A percentile compares a stretch with the other conserved stretches of the same genome.
phyloP scores from a whole-genome alignment of 2,797 vertebrate genomes.

The Acestrorhynchus altus region DNA sequence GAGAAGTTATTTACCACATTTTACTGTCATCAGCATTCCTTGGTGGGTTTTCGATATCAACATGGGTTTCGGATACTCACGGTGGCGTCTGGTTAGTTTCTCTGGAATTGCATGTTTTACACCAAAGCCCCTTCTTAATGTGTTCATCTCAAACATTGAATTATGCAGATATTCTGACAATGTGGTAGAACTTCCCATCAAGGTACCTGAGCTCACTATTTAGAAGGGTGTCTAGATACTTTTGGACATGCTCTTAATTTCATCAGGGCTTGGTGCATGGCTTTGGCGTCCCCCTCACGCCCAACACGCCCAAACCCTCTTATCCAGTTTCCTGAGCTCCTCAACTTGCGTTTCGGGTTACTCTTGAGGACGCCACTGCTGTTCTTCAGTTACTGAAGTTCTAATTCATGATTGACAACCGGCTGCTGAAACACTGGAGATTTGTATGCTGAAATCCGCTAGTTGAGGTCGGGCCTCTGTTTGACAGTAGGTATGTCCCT shows the following conservation, averaged over 20 bases:
- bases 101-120: no score
- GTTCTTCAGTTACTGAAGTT: not conserved
- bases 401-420: not conserved
- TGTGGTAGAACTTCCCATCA: no score
- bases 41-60: no score
- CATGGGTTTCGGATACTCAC: no score
- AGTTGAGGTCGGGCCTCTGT: not conserved
- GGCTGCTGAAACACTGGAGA: not conserved
- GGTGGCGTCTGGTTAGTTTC: no score
- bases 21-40: no score
- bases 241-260: not conserved
- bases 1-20: no score
- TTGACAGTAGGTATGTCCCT: not conserved
- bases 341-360: constrained; percentile 41
- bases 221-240: not conserved
- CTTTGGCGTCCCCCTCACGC: not conserved
- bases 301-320: not conserved
- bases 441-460: not conserved
- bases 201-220: not conserved
- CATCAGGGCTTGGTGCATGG: not conserved
- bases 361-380: constrained; percentile 3
- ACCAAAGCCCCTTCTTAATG: no score
- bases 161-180: no score
- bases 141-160: no score
- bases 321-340: constrained; percentile 27